Evolutionary conservation across 2,113 vertebrate species (phyloP), one percentile per base, ranked within the genome.

Genomic region (Pagrus major): DNA sequence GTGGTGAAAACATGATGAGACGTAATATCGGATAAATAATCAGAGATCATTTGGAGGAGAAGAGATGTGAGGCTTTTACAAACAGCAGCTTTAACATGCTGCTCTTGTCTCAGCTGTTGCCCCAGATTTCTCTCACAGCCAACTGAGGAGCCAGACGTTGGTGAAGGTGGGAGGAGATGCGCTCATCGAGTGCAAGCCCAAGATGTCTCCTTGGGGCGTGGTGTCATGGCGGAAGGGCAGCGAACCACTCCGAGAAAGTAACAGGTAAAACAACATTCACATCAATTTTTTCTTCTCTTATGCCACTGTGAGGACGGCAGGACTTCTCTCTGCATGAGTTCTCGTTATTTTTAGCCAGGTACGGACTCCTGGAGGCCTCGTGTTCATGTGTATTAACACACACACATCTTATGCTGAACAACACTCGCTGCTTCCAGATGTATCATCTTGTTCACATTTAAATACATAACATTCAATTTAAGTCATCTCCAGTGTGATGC

Each of bases 141-240:
- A 96, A 56, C 81, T 99, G 89, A 96, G 95, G 87, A 96, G 94
- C 79, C 92, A 97, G 73, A 97, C 96, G 8, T 93, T 99, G 31
- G 97, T 97, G 74, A 97, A 95, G 93, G 97, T 97, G 61, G 97
- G 97, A 2, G 97, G 97, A 44, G 97, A 98, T 39, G 95, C 96
- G 58, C 93, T 96, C 83, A 96, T 99, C 25, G 97, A 99, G 86
- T 99, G 98, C 90, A 97, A 96, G 68, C 98, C 98, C 1, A 97
- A 96, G 93, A 98, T 98, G 89, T 99, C 97, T 79, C 98, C 98
- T 3, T 96, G 95, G 93, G 97, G 98, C 31, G 93, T 92, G 85
- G 97, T 98, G 80, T 95, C 94, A 25, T 99, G 98, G 98, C 96
- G 95, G 90, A 99, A 97, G 92, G 97, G 96, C 90, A 96, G 88